Conservation (phyloP, 2,797 vertebrate genomes). For the Ctenosaura bakeri region DNA sequence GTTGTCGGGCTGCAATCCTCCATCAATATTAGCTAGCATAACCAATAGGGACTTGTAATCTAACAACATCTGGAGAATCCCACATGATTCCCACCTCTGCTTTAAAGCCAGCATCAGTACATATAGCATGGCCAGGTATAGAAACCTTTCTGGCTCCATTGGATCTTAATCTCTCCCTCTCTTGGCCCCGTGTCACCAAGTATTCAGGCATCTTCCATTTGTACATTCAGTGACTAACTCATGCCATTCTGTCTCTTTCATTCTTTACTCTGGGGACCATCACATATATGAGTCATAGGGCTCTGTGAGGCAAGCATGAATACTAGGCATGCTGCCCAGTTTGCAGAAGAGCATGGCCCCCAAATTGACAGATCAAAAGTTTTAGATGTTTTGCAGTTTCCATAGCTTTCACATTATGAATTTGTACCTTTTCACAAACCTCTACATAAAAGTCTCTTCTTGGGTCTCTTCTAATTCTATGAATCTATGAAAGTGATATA, state of each 20-base stretch:
- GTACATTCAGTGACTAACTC: slow-evolving; percentile 18
- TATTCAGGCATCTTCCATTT: not conserved
- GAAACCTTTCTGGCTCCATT: not conserved
- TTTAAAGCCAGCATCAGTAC: not conserved
- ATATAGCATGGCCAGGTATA: not conserved
- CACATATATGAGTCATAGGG: not conserved
- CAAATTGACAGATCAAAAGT: not conserved
- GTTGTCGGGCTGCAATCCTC: no score
- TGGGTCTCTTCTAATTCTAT: no score
- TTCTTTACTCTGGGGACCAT: not conserved
- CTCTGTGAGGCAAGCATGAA: not conserved
- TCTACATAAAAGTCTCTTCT: not conserved
- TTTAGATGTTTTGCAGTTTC: slow-evolving; percentile 3
- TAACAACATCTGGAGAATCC: no score
- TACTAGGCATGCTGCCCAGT: not conserved
- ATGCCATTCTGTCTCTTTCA: not conserved
- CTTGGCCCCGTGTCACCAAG: not conserved
- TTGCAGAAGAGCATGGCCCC: not conserved
- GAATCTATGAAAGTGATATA: not conserved
- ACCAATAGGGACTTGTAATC: no score
- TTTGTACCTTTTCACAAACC: not conserved
- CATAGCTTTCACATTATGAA: not conserved
- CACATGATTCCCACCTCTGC: not conserved
- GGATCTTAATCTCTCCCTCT: not conserved
- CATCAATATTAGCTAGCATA: no score